A percentile compares a stretch with the other conserved stretches of the same genome.
These are phyloP conservation scores for Drosophila navojoa DNA, from an alignment of 1,140 invertebrate genomes.

Conservation along the genomic window DNA sequence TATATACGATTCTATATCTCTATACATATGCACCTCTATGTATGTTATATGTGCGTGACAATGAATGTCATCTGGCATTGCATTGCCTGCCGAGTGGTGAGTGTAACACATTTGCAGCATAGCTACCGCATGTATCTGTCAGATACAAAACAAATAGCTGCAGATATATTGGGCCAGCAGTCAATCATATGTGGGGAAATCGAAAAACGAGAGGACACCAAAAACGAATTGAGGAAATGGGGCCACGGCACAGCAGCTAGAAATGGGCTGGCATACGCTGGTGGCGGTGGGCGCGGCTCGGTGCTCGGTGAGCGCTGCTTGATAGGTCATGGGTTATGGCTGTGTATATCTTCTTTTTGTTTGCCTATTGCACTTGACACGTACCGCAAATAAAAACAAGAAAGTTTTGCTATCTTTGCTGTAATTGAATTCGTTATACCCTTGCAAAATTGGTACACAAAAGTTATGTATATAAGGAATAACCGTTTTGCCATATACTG, in stretches of 20 bases:
- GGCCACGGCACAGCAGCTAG: conserved; percentile 20
- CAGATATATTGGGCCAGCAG: conserved; percentile 33
- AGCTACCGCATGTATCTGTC: conserved; percentile 58
- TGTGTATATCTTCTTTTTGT: conserved; percentile 33
- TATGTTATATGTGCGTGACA: conserved; percentile 23
- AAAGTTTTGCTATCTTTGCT: neutral
- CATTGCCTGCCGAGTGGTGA: conserved; percentile 50
- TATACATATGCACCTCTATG: conserved; percentile 18
- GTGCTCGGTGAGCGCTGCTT: too few species aligned
- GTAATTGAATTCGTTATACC: neutral
- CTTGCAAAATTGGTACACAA: conserved; percentile 21
- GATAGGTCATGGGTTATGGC: conserved; percentile 4
- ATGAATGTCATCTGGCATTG: conserved; percentile 67
- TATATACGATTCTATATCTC: conserved; percentile 10
- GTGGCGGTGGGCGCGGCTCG: neutral
- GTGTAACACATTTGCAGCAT: conserved; percentile 69
- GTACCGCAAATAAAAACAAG: conserved; percentile 61
- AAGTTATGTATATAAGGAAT: neutral
- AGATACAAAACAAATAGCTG: conserved; percentile 62
- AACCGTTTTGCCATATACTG: too few species aligned
- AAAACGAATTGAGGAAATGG: conserved; percentile 11
- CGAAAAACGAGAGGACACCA: conserved; percentile 15
- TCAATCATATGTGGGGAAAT: conserved; percentile 56
- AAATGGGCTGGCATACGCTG: conserved; percentile 9
- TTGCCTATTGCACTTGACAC: conserved; percentile 61